phyloP scores from a whole-genome alignment of 2,888 invertebrate species.

The Tigriopus californicus region DNA sequence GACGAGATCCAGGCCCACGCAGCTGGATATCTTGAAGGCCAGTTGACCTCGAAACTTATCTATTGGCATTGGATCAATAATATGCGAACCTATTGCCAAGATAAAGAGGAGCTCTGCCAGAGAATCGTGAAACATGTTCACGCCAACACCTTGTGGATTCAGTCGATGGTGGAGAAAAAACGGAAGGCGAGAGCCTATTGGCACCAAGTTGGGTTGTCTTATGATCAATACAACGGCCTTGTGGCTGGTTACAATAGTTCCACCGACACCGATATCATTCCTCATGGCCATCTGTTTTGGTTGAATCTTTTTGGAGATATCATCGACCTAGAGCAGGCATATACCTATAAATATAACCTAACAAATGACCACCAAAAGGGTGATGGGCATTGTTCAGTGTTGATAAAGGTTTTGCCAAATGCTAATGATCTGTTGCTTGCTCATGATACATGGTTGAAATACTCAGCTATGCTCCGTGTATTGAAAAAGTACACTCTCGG shows the following conservation, averaged over 20 bases:
- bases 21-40: constrained; percentile 66
- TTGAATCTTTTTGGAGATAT: constrained; percentile 57
- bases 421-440: constrained; percentile 44
- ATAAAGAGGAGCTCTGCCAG: constrained; percentile 38
- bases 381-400: constrained; percentile 42
- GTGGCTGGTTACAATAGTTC: constrained; percentile 52
- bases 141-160: constrained; percentile 42
- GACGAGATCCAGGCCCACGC: constrained; percentile 47
- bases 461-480: constrained; percentile 59
- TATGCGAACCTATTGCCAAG: constrained; percentile 19
- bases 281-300: constrained; percentile 31
- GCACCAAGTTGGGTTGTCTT: constrained; percentile 62
- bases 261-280: constrained; percentile 33
- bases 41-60: constrained; percentile 57
- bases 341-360: constrained; percentile 16
- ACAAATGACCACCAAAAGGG: constrained; percentile 23
- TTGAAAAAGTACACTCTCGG: constrained; percentile 65
- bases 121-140: constrained; percentile 43
- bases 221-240: constrained; percentile 56
- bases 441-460: constrained; percentile 60
- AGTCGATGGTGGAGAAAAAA: constrained; percentile 28
- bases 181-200: constrained; percentile 42
- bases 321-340: constrained; percentile 39
- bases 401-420: constrained; percentile 42
- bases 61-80: constrained; percentile 43